Conservation (phyloP, 2,797 vertebrate species). For the Buphagus erythrorhynchus region DNA sequence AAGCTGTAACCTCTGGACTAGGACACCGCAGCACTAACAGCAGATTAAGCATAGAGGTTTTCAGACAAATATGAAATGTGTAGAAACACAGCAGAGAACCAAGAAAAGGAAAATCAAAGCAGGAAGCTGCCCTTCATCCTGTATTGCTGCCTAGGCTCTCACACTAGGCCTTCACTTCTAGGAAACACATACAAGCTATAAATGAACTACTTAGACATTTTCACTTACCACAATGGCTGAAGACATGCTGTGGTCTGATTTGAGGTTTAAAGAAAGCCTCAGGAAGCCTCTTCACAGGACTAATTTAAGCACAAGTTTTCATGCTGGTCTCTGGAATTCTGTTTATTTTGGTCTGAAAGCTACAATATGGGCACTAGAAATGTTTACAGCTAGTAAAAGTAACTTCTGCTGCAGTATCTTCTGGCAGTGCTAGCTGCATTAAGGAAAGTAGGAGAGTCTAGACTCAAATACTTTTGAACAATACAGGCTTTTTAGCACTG, state of each 20-base stretch:
- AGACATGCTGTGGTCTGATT: slow-evolving; percentile 56
- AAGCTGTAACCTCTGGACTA: neutral
- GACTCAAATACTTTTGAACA: neutral
- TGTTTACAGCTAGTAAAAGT: slow-evolving; percentile 36
- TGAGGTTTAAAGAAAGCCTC: slow-evolving; percentile 60
- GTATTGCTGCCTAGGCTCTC: neutral
- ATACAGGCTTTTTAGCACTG: neutral
- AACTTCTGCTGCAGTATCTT: slow-evolving; percentile 23
- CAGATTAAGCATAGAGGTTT: neutral
- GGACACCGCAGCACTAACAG: accelerated
- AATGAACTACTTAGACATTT: slow-evolving; percentile 29
- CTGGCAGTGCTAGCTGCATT: neutral
- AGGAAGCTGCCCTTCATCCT: neutral
- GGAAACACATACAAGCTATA: slow-evolving; percentile 24
- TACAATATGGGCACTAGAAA: slow-evolving; percentile 21
- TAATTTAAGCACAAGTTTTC: slow-evolving; percentile 40
- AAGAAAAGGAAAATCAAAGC: neutral
- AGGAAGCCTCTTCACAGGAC: slow-evolving; percentile 26
- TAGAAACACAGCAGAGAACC: neutral
- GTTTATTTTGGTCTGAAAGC: slow-evolving; percentile 51
- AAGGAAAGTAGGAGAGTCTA: neutral
- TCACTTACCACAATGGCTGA: slow-evolving; percentile 45
- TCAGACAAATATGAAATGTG: neutral
- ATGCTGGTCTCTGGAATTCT: slow-evolving; percentile 25
- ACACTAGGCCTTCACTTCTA: slow-evolving; percentile 11